Conservation (phyloP, 2,888 invertebrate genomes). For the Orthosia incerta region DNA sequence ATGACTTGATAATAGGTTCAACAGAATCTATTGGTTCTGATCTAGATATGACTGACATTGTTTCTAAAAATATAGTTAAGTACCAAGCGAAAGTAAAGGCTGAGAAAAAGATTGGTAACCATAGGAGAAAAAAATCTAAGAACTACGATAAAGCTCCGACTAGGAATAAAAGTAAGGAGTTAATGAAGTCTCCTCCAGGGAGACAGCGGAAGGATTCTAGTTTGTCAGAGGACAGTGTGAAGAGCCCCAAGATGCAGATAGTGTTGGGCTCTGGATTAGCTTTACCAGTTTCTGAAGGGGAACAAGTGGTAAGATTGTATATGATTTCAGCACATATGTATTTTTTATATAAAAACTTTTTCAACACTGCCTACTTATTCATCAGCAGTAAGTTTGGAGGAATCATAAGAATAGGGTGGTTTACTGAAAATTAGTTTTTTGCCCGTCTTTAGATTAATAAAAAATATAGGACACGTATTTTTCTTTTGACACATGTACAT, state of each 20-base stretch:
- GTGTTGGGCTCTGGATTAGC: constrained; percentile 89
- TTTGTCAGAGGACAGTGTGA: constrained; percentile 82
- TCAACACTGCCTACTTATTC: no score
- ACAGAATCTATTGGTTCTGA: constrained; percentile 83
- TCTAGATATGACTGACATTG: constrained; percentile 74
- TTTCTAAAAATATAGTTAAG: constrained; percentile 76
- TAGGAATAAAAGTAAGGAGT: constrained; percentile 78
- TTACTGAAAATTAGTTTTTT: no score
- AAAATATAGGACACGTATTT: no score
- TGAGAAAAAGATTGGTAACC: constrained; percentile 84
- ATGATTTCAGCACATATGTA: no score
- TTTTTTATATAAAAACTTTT: no score
- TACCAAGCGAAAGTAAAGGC: constrained; percentile 76
- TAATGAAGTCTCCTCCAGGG: constrained; percentile 79
- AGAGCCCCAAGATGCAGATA: constrained; percentile 87
- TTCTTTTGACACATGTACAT: no score
- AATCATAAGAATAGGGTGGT: no score
- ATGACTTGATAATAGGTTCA: constrained; percentile 82
- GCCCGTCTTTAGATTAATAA: no score
- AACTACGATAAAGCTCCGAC: constrained; percentile 76
- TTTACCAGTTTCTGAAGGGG: constrained; percentile 91
- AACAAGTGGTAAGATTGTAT: constrained; percentile 88
- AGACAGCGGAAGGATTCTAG: constrained; percentile 82
- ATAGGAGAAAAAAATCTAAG: constrained; percentile 83
- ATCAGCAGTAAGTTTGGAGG: no score